Conservation (phyloP, 1,140 invertebrate genomes). For the Bombus turneri region DNA sequence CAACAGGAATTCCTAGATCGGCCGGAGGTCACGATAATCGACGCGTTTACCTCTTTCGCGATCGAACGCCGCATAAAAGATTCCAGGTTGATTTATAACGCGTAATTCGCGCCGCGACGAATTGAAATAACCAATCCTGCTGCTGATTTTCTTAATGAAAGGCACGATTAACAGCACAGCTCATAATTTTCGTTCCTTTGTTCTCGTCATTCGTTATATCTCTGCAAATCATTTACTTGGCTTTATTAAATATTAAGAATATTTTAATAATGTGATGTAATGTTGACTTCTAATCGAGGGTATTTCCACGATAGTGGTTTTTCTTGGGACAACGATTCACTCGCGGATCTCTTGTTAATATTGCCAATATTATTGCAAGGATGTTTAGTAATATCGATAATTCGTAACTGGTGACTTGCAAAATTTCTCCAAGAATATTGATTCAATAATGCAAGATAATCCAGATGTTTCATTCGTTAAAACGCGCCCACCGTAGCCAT, state of each 20-base stretch:
- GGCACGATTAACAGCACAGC: neutral
- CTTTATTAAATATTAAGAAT: neutral
- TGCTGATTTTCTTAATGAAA: neutral
- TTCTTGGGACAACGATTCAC: no score
- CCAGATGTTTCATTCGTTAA: no score
- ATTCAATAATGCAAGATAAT: neutral
- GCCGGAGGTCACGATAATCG: conserved; percentile 23
- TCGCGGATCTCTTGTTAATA: neutral
- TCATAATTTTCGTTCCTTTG: neutral
- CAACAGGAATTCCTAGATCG: conserved; percentile 60
- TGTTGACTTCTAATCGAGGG: neutral
- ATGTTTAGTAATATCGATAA: no score
- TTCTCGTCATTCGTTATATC: no score
- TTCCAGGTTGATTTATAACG: neutral
- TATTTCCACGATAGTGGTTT: neutral
- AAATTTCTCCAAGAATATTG: neutral
- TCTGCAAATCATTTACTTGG: neutral
- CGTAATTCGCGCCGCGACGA: neutral
- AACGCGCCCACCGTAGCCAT: neutral
- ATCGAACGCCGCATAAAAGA: neutral
- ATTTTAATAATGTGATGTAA: neutral
- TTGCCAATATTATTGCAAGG: no score
- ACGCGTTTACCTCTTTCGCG: conserved; percentile 6
- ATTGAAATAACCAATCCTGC: neutral
- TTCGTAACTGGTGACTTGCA: neutral